Percentiles rank a stretch among this genome's conserved stretches.
Evolutionary conservation across 1,140 invertebrate species (phyloP).

Genomic region (Eufriesea mexicana): DNA sequence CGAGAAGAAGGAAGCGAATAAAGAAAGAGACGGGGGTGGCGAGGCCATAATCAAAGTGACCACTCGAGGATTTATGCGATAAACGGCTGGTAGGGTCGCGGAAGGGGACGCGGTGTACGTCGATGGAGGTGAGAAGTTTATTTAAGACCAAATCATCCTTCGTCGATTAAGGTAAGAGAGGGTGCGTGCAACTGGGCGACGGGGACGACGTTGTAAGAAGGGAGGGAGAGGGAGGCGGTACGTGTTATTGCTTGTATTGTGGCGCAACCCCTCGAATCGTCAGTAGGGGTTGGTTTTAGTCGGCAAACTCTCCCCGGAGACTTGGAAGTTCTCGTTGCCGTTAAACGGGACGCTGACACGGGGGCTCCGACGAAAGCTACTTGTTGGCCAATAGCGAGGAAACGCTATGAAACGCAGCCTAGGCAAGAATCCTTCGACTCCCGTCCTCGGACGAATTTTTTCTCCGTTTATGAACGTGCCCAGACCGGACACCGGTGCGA

Average conservation of each 20-base stretch:
- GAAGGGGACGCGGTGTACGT: constrained; percentile 59
- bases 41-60: constrained; percentile 73
- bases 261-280: constrained; percentile 71
- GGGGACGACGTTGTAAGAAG: constrained; percentile 41
- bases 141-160: constrained; percentile 79
- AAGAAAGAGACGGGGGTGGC: constrained; percentile 46
- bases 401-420: background rate
- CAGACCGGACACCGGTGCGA: background rate
- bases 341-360: constrained; percentile 59
- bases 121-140: constrained; percentile 76
- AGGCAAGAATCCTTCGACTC: background rate
- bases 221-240: constrained; percentile 58
- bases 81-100: constrained; percentile 57
- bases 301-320: constrained; percentile 70
- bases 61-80: constrained; percentile 73
- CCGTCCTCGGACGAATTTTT: background rate
- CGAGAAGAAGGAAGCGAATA: constrained; percentile 61
- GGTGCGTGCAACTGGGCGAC: constrained; percentile 59
- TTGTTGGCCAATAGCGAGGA: constrained; percentile 56
- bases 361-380: constrained; percentile 53
- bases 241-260: constrained; percentile 81
- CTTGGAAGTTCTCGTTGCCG: constrained; percentile 63
- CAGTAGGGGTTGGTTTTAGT: constrained; percentile 74
- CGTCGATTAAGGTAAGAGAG: constrained; percentile 77
- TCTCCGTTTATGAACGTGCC: background rate